phyloP scores from a whole-genome alignment of 2,888 invertebrate species.

The Pasiphila rectangulata region DNA sequence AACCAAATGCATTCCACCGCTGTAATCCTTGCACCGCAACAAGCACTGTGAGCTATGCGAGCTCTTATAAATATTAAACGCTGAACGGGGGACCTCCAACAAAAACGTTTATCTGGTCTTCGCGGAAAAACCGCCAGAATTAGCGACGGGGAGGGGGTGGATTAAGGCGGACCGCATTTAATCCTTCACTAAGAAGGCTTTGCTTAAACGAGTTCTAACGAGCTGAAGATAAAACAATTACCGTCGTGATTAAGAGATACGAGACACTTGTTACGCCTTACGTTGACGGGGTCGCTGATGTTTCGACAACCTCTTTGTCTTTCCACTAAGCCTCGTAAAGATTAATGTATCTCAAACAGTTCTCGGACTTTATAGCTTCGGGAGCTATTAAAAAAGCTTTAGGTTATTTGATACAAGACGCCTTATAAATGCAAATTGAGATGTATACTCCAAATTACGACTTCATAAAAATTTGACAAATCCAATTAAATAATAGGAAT shows the following conservation, averaged over 20 bases:
- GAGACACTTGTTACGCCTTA: constrained; percentile 78
- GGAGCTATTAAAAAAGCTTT: neutral
- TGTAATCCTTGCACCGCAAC: constrained; percentile 67
- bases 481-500: constrained; percentile 58
- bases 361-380: neutral
- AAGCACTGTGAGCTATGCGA: constrained; percentile 62
- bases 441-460: constrained; percentile 16
- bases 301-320: constrained; percentile 39
- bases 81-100: constrained; percentile 63
- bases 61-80: constrained; percentile 78
- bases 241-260: constrained; percentile 79
- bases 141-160: constrained; percentile 76
- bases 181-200: constrained; percentile 82
- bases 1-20: constrained; percentile 59
- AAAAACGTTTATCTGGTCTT: constrained; percentile 79
- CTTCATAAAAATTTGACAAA: constrained; percentile 41
- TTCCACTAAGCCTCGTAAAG: constrained; percentile 10
- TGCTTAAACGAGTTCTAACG: constrained; percentile 81
- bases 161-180: constrained; percentile 79
- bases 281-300: constrained; percentile 49
- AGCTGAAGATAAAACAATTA: constrained; percentile 82
- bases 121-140: constrained; percentile 78
- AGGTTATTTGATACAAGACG: neutral
- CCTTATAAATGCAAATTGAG: constrained; percentile 13
- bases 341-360: neutral